phyloP scores from a whole-genome alignment of 2,888 invertebrate species.

The Lepeophtheirus nordmannii region DNA sequence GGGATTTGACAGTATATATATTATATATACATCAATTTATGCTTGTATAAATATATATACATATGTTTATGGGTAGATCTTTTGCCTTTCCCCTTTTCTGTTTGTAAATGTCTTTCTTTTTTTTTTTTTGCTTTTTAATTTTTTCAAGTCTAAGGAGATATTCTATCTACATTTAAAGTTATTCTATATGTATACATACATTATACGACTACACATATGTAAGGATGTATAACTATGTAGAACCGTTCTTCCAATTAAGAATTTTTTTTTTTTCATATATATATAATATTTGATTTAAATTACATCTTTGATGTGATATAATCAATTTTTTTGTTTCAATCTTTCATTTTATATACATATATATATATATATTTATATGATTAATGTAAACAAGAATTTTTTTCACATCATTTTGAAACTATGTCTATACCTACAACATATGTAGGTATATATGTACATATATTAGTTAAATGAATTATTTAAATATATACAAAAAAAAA shows the following conservation, averaged over 20 bases:
- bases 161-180: too few species aligned
- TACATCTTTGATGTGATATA: constrained; percentile 9
- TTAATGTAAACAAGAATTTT: not conserved
- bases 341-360: not conserved
- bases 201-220: too few species aligned
- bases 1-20: too few species aligned
- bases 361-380: constrained; percentile 11
- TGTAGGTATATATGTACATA: not conserved
- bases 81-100: too few species aligned
- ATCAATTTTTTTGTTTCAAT: constrained; percentile 3
- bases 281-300: constrained; percentile 6
- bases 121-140: too few species aligned
- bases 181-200: too few species aligned
- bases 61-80: too few species aligned
- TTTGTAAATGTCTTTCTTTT: too few species aligned
- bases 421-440: not conserved
- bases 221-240: too few species aligned
- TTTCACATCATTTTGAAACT: not conserved
- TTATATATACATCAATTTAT: too few species aligned
- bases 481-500: not conserved
- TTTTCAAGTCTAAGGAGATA: too few species aligned
- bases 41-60: too few species aligned
- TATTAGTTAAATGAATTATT: not conserved
- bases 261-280: constrained; percentile 3
- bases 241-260: not conserved